Base-by-base conservation (phyloP, 92 coral and sea anemone species). In the Epizoanthus ramosus region DNA sequence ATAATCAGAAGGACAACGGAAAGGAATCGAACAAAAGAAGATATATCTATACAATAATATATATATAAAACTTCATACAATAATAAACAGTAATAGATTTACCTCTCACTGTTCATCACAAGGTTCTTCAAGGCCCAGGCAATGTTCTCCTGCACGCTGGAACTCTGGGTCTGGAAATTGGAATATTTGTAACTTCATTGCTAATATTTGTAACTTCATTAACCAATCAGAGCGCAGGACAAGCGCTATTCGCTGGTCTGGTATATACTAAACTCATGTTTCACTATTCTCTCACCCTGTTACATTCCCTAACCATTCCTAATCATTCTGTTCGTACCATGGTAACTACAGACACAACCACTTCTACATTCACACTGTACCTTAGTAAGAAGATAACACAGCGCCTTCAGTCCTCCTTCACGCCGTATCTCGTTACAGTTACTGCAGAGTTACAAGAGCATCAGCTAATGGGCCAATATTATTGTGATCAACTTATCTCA, bases 71-170 rank as follows among this genome's bases (percentile, higher is more conserved):
- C 4, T 19, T 23, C 31, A 63, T 22, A 22, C 2, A 65, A 25
- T 12, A 17, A 65, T 24, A 16, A 28, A 24, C 22, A 61, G 2
- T 63, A 63, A 8, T 37, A n/a, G 2, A 12, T 52, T 8, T 76
- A 76, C 82, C 82, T 73, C 39, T 57, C 73, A 25, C 43, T 63
- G 24, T 80, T 91, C 17, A 88, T 84, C 70, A 92, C 91, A 18
- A 95, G 77, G 59, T 91, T 93, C 85, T 93, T 91, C 79, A 95
- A 28, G 4, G 96, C 93, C 98, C 98, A 95, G 6, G 98, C 94
- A 0, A 89, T 76, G 83, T 90, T 92, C 85, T 90, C 95, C 65
- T 91, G 95, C 10, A 90, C 86, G 64, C 90, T 80, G n/a, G 73
- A 68, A 80, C 77, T 84, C 52, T 83, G 74, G 50, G 84, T 83